phyloP scores from a whole-genome alignment of 1,140 invertebrate genomes.

The Tetragnatha versicolor region DNA sequence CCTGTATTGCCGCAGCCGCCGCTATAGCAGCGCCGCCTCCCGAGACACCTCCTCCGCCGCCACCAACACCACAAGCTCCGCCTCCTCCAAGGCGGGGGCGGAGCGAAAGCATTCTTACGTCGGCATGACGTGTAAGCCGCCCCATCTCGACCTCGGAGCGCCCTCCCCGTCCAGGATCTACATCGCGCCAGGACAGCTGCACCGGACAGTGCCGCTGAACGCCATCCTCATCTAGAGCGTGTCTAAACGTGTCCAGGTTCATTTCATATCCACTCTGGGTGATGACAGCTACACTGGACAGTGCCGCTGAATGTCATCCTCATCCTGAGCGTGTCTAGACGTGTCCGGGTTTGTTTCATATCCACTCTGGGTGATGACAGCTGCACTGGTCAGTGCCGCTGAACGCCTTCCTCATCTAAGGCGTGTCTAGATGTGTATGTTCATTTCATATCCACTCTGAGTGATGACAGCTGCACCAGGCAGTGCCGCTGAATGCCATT shows the following conservation, averaged over 20 bases:
- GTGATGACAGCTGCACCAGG: constrained; percentile 36
- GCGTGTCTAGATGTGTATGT: background rate
- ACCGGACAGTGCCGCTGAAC: constrained; percentile 52
- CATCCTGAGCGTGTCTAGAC: background rate
- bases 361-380: constrained; percentile 32
- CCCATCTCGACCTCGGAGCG: constrained; percentile 17
- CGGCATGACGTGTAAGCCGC: constrained; percentile 38
- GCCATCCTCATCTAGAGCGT: constrained; percentile 22
- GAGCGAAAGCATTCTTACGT: constrained; percentile 48
- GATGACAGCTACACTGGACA: constrained; percentile 48
- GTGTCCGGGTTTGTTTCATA: too few relatives aligned
- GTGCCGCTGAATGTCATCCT: constrained; percentile 42
- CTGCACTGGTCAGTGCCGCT: constrained; percentile 51
- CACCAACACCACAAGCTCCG: constrained; percentile 44
- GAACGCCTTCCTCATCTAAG: constrained; percentile 33
- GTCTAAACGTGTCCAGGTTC: too few relatives aligned
- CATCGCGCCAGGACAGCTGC: constrained; percentile 38
- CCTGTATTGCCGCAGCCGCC: constrained; percentile 37
- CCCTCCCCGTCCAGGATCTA: constrained; percentile 42
- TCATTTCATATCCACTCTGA: constrained; percentile 44
- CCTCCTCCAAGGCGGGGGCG: constrained; percentile 31
- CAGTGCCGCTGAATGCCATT: constrained; percentile 47
- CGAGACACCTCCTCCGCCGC: constrained; percentile 36
- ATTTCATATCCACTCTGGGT: constrained; percentile 37
- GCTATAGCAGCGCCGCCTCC: constrained; percentile 2